A percentile compares a stretch with the other conserved stretches of the same genome.
Conservation (phyloP, 2,113 vertebrate genomes). For the Tragulus kanchil region DNA sequence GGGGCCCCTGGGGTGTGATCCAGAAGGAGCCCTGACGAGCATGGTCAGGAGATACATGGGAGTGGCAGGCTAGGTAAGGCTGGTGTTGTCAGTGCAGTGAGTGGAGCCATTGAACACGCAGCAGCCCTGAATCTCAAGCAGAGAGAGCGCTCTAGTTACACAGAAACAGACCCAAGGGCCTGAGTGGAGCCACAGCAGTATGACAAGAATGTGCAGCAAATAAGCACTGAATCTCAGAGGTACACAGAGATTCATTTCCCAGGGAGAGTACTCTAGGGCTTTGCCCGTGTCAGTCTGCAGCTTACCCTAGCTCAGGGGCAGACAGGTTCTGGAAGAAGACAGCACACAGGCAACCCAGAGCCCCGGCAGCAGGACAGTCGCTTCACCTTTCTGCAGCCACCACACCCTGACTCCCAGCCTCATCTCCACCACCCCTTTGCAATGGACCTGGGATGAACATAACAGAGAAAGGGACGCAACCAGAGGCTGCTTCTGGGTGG, state of each 20-base stretch:
- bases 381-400: background rate
- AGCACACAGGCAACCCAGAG: background rate
- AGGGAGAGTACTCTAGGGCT: background rate
- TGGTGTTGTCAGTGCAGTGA: fast-evolving
- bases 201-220: background rate
- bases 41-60: background rate
- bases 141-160: background rate
- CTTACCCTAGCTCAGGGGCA: background rate
- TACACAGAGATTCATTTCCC: background rate
- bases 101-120: fast-evolving
- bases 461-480: background rate
- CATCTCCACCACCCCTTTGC: background rate
- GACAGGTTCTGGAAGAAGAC: background rate
- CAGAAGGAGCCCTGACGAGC: background rate
- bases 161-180: background rate
- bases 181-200: background rate
- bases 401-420: background rate
- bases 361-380: background rate
- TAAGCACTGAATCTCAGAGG: background rate
- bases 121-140: background rate
- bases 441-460: background rate
- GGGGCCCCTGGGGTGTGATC: background rate
- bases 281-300: background rate
- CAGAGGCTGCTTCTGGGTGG: background rate
- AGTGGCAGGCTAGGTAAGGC: background rate